These are phyloP conservation scores for Megatriorchis doriae DNA, from an alignment of 2,113 vertebrate genomes.

Conservation along the genomic window DNA sequence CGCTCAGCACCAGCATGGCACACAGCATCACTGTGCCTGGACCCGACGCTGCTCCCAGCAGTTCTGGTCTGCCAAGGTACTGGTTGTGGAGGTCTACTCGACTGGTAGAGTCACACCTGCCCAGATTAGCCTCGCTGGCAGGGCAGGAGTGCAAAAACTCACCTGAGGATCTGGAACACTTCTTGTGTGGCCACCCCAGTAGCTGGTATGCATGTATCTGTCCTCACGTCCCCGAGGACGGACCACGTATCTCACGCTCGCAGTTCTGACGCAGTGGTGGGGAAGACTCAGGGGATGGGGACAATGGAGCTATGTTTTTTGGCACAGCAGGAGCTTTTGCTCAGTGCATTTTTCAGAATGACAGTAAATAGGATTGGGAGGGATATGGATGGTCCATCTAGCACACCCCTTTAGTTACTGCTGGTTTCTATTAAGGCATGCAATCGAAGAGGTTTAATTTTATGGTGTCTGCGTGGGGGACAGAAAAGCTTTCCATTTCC, in stretches of 20 bases:
- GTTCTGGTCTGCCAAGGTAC: background rate
- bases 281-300: background rate
- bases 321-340: background rate
- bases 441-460: background rate
- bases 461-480: background rate
- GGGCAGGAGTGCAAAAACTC: background rate
- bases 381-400: background rate
- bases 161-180: background rate
- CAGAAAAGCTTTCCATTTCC: background rate
- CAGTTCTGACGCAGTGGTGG: background rate
- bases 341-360: background rate
- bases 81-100: background rate
- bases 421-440: accelerated
- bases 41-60: accelerated
- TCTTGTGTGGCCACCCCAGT: background rate
- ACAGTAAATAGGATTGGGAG: background rate
- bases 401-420: background rate
- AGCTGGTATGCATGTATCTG: accelerated
- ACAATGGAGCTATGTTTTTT: background rate
- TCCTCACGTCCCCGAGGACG: accelerated
- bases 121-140: background rate
- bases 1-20: accelerated
- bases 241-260: accelerated
- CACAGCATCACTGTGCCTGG: too few species aligned
- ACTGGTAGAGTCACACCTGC: background rate